These are phyloP conservation scores for Poecilia wingei DNA, from an alignment of 2,797 vertebrate species.

Conservation along the genomic window DNA sequence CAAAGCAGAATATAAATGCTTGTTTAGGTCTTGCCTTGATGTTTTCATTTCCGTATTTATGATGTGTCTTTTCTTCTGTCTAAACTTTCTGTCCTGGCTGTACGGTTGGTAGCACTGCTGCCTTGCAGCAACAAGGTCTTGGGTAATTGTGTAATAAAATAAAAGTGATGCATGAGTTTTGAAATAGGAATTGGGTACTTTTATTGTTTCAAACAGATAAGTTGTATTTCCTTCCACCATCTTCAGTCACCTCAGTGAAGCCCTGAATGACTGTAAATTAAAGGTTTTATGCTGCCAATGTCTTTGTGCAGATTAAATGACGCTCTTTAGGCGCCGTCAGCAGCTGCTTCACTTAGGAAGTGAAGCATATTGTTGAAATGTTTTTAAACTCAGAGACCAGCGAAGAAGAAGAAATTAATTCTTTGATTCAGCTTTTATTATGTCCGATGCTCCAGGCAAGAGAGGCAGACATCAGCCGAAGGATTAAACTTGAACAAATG, in stretches of 20 bases:
- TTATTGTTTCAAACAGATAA: not conserved
- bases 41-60: not conserved
- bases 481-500: slow-evolving; percentile 37
- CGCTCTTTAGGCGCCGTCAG: slow-evolving; percentile 11
- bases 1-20: not conserved
- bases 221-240: not conserved
- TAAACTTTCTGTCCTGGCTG: not conserved
- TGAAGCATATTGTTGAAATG: not conserved
- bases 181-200: not conserved
- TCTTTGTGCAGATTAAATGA: not conserved
- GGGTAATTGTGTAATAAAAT: not conserved
- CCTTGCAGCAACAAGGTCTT: not conserved
- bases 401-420: slow-evolving; percentile 8
- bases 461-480: slow-evolving; percentile 18
- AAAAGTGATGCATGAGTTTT: not conserved
- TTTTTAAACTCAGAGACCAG: slow-evolving; percentile 21
- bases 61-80: not conserved
- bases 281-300: not conserved
- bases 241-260: not conserved
- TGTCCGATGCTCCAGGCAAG: slow-evolving; percentile 26
- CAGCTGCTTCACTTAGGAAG: slow-evolving; percentile 20
- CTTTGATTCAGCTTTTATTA: slow-evolving; percentile 20
- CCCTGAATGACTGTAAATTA: not conserved
- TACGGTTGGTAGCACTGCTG: not conserved
- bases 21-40: not conserved